These are phyloP conservation scores for Prionace glauca DNA, from an alignment of 2,797 vertebrate species.

Conservation along the genomic window DNA sequence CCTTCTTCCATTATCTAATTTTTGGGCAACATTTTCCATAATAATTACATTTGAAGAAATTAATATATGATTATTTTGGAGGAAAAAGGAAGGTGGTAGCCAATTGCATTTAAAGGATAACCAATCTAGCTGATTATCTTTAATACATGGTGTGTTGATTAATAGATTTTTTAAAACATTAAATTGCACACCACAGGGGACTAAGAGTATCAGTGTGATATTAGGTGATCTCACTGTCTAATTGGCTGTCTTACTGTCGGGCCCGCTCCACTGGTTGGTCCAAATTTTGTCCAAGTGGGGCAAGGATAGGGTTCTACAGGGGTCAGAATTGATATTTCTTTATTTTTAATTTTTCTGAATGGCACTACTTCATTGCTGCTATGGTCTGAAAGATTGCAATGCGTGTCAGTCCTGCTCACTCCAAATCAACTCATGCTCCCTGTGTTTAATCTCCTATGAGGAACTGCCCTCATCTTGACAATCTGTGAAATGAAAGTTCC, in stretches of 20 bases:
- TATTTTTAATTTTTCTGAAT: not conserved
- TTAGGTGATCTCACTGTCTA: not conserved
- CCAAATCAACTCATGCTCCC: no score
- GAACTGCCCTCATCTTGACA: not conserved
- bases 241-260: not conserved
- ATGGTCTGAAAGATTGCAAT: not conserved
- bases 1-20: not conserved
- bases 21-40: not conserved
- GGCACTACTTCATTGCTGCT: not conserved
- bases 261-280: not conserved
- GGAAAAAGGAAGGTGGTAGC: not conserved
- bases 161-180: not conserved
- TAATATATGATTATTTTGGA: not conserved
- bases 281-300: not conserved
- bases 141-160: not conserved
- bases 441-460: not conserved
- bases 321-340: not conserved
- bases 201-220: not conserved
- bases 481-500: not conserved
- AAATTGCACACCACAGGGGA: not conserved
- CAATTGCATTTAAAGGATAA: not conserved
- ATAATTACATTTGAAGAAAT: not conserved
- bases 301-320: not conserved
- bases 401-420: not conserved
- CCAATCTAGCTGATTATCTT: not conserved